Conservation (phyloP, 1,140 invertebrate genomes). For the Brachionus plicatilis region DNA sequence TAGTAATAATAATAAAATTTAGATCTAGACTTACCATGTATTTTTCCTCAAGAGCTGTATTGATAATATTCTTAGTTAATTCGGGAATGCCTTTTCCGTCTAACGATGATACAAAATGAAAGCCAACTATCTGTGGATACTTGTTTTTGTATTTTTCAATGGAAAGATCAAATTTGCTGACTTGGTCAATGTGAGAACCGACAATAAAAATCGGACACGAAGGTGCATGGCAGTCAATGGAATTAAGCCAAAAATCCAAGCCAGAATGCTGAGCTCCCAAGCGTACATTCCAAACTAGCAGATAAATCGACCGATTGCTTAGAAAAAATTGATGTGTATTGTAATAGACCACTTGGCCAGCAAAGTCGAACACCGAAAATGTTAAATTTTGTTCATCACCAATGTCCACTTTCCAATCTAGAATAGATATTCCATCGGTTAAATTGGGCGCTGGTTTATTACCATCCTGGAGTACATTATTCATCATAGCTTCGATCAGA, state of each 20-base stretch:
- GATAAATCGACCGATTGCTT: slow-evolving; percentile 51
- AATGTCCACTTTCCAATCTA: slow-evolving; percentile 45
- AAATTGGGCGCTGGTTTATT: slow-evolving; percentile 43
- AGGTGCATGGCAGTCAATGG: slow-evolving; percentile 53
- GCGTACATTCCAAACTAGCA: slow-evolving; percentile 54
- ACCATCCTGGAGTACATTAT: slow-evolving; percentile 9
- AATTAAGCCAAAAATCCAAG: slow-evolving; percentile 55
- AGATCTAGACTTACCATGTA: slow-evolving; percentile 27
- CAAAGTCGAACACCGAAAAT: slow-evolving; percentile 53
- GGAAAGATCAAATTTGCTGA: slow-evolving; percentile 46
- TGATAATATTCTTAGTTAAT: not conserved
- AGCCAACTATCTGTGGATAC: slow-evolving; percentile 50
- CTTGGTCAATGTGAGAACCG: slow-evolving; percentile 53
- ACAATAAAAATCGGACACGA: slow-evolving; percentile 52
- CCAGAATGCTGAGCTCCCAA: slow-evolving; percentile 54
- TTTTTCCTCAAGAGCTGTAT: slow-evolving; percentile 30
- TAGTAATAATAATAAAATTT: too few relatives aligned
- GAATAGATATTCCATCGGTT: slow-evolving; percentile 53
- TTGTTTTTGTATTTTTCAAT: slow-evolving; percentile 44
- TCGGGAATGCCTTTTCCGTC: slow-evolving; percentile 46
- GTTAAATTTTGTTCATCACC: slow-evolving; percentile 41
- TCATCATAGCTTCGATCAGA: slow-evolving; percentile 42
- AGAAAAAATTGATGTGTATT: slow-evolving; percentile 57
- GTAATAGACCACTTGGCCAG: slow-evolving; percentile 56
- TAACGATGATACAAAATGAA: slow-evolving; percentile 50